A percentile compares a stretch with the other conserved stretches of the same genome.
Evolutionary conservation across 2,113 vertebrate species (phyloP).

Genomic region (Rhegmatorhina hoffmannsi): DNA sequence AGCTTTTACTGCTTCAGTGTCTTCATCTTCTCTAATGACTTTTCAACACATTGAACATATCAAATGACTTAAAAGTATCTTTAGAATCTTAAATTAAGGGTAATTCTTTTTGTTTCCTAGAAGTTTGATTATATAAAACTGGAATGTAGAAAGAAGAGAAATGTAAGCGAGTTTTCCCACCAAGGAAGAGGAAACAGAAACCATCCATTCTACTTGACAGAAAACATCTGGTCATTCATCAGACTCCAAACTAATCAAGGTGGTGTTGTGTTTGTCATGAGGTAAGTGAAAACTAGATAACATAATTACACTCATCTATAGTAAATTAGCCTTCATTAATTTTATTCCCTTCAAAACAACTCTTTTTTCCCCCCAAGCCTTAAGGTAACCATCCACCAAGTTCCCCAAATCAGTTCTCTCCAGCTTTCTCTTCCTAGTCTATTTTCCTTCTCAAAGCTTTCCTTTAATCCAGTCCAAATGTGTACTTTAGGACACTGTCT

Average conservation of each 20-base stretch:
- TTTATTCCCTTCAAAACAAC: not conserved
- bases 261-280: not conserved
- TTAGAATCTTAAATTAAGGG: not conserved
- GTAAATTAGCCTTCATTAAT: not conserved
- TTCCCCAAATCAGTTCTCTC: not conserved
- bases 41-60: not conserved
- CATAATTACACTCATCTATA: not conserved
- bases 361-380: not conserved
- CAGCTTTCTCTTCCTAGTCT: not conserved
- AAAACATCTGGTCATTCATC: not conserved
- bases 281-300: not conserved
- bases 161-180: not conserved
- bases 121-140: not conserved
- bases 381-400: not conserved
- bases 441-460: not conserved
- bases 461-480: not conserved
- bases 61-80: not conserved
- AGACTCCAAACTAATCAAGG: not conserved
- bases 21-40: not conserved
- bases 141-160: not conserved
- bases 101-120: not conserved
- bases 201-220: not conserved
- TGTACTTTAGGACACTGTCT: not conserved
- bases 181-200: not conserved
- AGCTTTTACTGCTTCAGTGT: not conserved